phyloP scores from a whole-genome alignment of 1,140 invertebrate species.

The Drosophila azteca region DNA sequence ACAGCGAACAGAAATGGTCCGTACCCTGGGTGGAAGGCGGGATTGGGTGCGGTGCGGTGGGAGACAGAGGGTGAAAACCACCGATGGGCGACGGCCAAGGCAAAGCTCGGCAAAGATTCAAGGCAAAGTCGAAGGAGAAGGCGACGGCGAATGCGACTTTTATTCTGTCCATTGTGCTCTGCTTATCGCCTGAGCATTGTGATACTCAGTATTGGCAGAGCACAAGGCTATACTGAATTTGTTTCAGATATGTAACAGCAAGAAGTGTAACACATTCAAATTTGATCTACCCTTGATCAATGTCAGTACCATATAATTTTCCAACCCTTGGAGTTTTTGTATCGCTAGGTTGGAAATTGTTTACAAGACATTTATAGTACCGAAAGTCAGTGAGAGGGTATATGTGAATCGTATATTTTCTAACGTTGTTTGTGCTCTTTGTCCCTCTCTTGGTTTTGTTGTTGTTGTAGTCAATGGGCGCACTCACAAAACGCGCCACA shows the following conservation, averaged over 20 bases:
- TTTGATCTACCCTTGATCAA: too few species aligned
- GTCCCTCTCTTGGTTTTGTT: slow-evolving; percentile 8
- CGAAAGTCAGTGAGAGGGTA: too few species aligned
- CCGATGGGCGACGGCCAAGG: slow-evolving; percentile 50
- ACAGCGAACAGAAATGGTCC: slow-evolving; percentile 62
- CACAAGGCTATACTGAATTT: too few species aligned
- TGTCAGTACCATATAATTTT: too few species aligned
- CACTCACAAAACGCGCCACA: slow-evolving; percentile 73
- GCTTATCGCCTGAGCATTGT: slow-evolving; percentile 45
- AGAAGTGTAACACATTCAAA: too few species aligned
- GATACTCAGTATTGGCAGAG: too few species aligned
- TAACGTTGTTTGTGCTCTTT: background rate
- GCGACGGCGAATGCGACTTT: slow-evolving; percentile 1
- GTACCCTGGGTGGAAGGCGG: background rate
- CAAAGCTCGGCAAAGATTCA: slow-evolving; percentile 50
- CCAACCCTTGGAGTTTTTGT: slow-evolving; percentile 8
- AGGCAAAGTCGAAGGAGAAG: slow-evolving; percentile 1
- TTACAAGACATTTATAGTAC: too few species aligned
- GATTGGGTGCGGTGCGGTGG: background rate
- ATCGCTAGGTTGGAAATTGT: background rate
- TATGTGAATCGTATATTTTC: too few species aligned
- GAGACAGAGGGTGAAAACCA: slow-evolving; percentile 36
- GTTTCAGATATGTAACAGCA: too few species aligned
- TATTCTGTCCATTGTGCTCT: slow-evolving; percentile 52
- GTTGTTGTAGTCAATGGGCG: slow-evolving; percentile 56